Percentiles rank a stretch among this genome's conserved stretches.
phyloP scores from a whole-genome alignment of 2,797 vertebrate species.

The Acrocephalus scirpaceus region DNA sequence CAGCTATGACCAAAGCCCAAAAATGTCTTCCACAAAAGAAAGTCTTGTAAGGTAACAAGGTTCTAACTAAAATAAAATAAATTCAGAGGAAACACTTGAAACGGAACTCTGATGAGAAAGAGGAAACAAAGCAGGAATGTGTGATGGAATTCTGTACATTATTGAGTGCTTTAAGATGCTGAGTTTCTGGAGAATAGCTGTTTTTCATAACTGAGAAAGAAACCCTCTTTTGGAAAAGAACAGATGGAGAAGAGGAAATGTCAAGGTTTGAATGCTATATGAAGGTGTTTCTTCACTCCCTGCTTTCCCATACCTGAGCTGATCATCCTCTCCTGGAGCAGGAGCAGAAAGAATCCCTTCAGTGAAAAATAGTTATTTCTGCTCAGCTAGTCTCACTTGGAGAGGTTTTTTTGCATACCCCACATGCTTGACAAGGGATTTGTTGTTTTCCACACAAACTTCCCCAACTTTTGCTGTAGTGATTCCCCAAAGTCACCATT shows the following conservation, averaged over 20 bases:
- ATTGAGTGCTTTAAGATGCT: background rate
- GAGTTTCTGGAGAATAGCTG: background rate
- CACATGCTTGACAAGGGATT: background rate
- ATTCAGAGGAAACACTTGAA: background rate
- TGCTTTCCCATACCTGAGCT: background rate
- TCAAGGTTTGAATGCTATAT: background rate
- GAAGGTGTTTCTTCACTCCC: background rate
- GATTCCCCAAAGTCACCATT: constrained; percentile 52
- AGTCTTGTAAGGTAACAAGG: background rate
- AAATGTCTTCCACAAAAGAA: background rate
- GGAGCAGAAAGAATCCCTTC: background rate
- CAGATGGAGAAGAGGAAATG: background rate
- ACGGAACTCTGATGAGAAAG: background rate
- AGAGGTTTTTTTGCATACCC: background rate
- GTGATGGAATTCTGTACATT: background rate
- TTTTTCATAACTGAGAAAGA: background rate
- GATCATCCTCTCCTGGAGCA: background rate
- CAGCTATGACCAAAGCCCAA: background rate
- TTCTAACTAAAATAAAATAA: background rate
- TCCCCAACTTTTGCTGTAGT: background rate
- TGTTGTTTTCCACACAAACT: constrained; percentile 17
- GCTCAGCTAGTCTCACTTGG: background rate
- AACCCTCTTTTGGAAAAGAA: background rate
- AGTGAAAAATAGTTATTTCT: background rate
- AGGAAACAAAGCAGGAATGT: background rate